These are phyloP conservation scores for Leguminivora glycinivorella DNA, from an alignment of 1,140 invertebrate species.

Conservation along the genomic window DNA sequence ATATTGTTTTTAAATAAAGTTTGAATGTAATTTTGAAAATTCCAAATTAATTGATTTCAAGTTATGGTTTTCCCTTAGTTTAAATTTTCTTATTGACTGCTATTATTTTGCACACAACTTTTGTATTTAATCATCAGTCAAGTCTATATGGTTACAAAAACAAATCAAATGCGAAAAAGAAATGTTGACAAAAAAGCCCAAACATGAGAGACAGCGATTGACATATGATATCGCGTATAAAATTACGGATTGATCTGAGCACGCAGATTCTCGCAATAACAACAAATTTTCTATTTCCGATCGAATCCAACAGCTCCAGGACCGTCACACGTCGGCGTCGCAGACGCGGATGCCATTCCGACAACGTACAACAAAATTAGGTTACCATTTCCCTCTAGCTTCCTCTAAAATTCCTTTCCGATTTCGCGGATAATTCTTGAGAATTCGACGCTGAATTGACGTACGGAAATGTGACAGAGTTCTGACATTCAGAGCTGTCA, in stretches of 20 bases:
- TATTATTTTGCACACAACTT: too few relatives aligned
- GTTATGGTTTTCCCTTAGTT: too few relatives aligned
- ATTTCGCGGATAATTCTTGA: slow-evolving; percentile 61
- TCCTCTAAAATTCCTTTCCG: slow-evolving; percentile 63
- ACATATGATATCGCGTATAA: background rate
- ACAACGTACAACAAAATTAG: slow-evolving; percentile 64
- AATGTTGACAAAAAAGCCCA: background rate
- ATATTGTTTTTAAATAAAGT: too few relatives aligned
- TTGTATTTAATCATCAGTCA: too few relatives aligned
- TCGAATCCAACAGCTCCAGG: slow-evolving; percentile 61
- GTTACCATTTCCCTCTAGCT: slow-evolving; percentile 55
- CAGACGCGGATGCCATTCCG: slow-evolving; percentile 40
- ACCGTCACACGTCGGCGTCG: slow-evolving; percentile 41
- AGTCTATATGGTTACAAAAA: too few relatives aligned
- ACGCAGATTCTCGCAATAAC: slow-evolving; percentile 52
- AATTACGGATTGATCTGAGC: slow-evolving; percentile 50
- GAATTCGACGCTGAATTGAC: slow-evolving; percentile 57
- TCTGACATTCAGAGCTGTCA: slow-evolving; percentile 29
- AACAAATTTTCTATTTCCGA: slow-evolving; percentile 65
- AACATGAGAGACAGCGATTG: background rate
- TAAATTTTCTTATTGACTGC: too few relatives aligned
- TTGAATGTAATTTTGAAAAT: too few relatives aligned
- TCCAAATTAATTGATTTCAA: too few relatives aligned
- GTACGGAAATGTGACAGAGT: slow-evolving; percentile 46
- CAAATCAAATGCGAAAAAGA: too few relatives aligned